Conservation (phyloP, 2,797 vertebrate species). For the Pangasius mekongensis region DNA sequence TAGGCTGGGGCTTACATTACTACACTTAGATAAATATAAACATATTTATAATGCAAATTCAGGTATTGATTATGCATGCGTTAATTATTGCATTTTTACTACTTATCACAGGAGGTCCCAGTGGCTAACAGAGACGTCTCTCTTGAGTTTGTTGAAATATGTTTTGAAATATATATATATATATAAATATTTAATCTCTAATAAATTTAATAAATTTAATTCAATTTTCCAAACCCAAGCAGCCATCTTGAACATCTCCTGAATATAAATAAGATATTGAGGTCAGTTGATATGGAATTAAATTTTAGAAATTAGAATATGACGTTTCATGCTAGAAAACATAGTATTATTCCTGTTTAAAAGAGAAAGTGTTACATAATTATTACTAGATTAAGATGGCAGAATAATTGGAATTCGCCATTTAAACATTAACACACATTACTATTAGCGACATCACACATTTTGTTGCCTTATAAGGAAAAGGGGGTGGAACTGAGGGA, state of each 20-base stretch:
- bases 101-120: neutral
- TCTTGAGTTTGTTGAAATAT: neutral
- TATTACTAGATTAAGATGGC: neutral
- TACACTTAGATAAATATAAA: neutral
- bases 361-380: neutral
- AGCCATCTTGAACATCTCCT: neutral
- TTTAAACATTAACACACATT: neutral
- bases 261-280: neutral
- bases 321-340: neutral
- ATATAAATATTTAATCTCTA: neutral
- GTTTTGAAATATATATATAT: neutral
- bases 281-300: too few species aligned
- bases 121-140: too few species aligned
- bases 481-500: neutral
- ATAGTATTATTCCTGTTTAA: neutral
- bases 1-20: neutral
- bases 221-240: neutral
- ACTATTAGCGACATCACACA: neutral
- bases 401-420: neutral
- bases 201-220: too few species aligned
- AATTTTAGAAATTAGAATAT: neutral
- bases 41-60: neutral
- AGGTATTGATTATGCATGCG: neutral
- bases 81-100: neutral
- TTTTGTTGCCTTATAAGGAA: neutral